Conservation (phyloP, 2,888 invertebrate species). For the Cancer borealis region DNA sequence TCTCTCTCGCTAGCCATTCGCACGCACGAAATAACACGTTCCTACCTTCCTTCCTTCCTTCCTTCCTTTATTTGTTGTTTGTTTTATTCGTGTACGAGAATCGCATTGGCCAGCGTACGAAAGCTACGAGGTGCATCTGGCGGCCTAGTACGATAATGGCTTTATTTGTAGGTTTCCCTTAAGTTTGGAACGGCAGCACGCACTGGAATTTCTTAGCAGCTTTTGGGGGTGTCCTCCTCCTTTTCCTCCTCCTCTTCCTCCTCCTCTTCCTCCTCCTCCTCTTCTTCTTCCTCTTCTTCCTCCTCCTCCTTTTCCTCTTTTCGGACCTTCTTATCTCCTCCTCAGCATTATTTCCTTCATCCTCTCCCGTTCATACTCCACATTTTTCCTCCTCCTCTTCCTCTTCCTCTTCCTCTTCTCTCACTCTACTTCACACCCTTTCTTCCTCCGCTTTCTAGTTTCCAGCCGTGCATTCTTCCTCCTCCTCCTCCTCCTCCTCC, state of each 20-base stretch:
- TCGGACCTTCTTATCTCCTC: neutral
- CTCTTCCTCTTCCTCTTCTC: neutral
- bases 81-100: neutral
- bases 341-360: neutral
- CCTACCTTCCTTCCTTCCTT: neutral
- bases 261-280: neutral
- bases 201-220: neutral
- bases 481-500: neutral
- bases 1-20: neutral
- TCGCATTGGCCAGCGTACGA: constrained; percentile 2
- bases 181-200: neutral
- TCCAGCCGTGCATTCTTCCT: neutral
- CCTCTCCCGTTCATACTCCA: neutral
- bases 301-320: neutral
- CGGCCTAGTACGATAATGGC: neutral
- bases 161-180: constrained; percentile 8
- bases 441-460: neutral
- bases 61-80: neutral
- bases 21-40: neutral
- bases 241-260: neutral
- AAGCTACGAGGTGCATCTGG: constrained; percentile 29
- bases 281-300: neutral
- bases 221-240: neutral
- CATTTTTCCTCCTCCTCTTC: neutral
- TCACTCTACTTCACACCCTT: neutral